These are phyloP conservation scores for Lobophora halterata DNA, from an alignment of 2,888 invertebrate species.

Conservation along the genomic window DNA sequence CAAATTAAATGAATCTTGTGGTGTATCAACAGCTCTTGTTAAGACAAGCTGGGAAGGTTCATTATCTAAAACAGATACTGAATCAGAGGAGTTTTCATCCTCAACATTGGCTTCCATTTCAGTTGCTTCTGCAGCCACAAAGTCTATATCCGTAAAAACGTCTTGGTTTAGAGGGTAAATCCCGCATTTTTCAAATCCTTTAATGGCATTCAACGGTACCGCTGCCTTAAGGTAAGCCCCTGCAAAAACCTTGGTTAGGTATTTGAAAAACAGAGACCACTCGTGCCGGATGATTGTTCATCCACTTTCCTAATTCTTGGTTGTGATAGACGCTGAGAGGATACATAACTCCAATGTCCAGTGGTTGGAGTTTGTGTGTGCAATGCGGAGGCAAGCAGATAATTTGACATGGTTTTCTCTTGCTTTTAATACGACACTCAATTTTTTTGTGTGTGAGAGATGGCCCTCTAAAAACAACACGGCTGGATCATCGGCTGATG, in stretches of 20 bases:
- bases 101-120: conserved; percentile 6
- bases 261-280: conserved; percentile 6
- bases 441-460: conserved; percentile 36
- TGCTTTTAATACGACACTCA: conserved; percentile 17
- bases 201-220: conserved; percentile 5
- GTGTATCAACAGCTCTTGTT: conserved; percentile 6
- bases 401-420: conserved; percentile 40
- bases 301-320: conserved; percentile 11
- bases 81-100: conserved; percentile 7
- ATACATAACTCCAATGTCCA: conserved; percentile 1
- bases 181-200: conserved; percentile 25
- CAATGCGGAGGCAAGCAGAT: too few species aligned
- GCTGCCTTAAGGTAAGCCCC: conserved; percentile 7
- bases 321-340: conserved; percentile 7
- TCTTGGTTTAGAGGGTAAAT: conserved; percentile 33
- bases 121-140: conserved; percentile 29
- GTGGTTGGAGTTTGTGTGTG: too few species aligned
- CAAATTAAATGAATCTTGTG: conserved; percentile 6
- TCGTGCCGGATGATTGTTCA: conserved; percentile 25
- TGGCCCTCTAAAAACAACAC: conserved; percentile 49
- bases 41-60: conserved; percentile 4
- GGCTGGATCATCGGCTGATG: conserved; percentile 38
- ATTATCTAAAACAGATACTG: conserved; percentile 6
- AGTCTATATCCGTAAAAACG: conserved; percentile 42
- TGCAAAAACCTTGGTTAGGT: conserved; percentile 2